These are phyloP conservation scores for Platysteira castanea DNA, from an alignment of 2,113 vertebrate species.

Conservation along the genomic window DNA sequence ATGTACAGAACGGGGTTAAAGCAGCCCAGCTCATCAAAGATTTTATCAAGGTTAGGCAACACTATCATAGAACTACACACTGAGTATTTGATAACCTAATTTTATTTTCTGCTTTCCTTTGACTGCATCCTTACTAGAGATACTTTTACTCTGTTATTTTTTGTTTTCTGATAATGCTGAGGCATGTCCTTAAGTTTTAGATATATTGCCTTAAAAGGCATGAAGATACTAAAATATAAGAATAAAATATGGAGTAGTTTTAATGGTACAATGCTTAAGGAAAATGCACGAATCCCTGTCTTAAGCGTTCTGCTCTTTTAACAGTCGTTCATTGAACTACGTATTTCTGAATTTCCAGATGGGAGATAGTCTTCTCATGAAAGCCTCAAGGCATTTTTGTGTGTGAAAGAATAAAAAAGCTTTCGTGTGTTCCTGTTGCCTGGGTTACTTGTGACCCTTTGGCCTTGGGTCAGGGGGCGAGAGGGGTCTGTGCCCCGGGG, in stretches of 20 bases:
- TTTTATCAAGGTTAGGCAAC: constrained; percentile 88
- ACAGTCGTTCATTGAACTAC: not conserved
- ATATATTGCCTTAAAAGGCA: not conserved
- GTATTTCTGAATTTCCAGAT: not conserved
- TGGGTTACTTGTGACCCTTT: not conserved
- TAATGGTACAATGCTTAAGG: not conserved
- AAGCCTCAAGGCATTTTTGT: not conserved
- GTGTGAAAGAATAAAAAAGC: not conserved
- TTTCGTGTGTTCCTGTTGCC: not conserved
- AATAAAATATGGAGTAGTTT: not conserved
- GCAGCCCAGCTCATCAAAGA: constrained; percentile 96
- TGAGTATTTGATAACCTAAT: not conserved
- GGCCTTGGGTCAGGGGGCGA: fast-evolving
- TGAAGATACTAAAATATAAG: not conserved
- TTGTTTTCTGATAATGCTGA: not conserved
- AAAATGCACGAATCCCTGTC: not conserved
- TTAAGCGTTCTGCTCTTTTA: not conserved
- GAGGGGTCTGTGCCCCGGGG: not conserved
- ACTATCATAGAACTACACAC: not conserved
- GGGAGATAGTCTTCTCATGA: not conserved
- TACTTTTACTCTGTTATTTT: not conserved
- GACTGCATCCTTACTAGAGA: not conserved
- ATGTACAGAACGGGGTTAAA: constrained; percentile 93
- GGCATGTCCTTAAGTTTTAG: not conserved
- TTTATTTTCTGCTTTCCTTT: not conserved